A percentile compares a stretch with the other conserved stretches of the same genome.
These are phyloP conservation scores for Sylvilagus bachmani DNA, from an alignment of 2,113 vertebrate species.

Conservation along the genomic window DNA sequence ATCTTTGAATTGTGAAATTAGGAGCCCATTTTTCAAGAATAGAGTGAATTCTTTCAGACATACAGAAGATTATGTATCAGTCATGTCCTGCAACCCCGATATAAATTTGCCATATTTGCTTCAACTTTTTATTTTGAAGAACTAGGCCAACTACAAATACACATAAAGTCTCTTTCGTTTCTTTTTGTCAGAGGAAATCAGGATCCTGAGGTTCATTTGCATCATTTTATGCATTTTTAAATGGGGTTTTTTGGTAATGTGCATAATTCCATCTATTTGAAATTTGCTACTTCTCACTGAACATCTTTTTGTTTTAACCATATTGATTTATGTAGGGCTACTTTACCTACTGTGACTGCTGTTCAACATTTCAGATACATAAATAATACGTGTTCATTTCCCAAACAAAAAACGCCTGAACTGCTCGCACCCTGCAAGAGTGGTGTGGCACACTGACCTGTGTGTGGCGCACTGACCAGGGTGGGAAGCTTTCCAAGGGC, in stretches of 20 bases:
- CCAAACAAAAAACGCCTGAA: background rate
- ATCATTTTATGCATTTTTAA: background rate
- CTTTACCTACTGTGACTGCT: slow-evolving; percentile 30
- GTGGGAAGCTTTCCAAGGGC: background rate
- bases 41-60: slow-evolving; percentile 7
- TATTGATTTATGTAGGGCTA: background rate
- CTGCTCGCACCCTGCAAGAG: background rate
- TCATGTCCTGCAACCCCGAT: background rate
- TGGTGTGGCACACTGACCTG: background rate
- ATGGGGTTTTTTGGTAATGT: background rate
- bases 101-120: slow-evolving; percentile 27
- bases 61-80: background rate
- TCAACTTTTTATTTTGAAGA: slow-evolving; percentile 47
- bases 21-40: background rate
- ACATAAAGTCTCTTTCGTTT: background rate
- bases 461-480: background rate
- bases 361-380: slow-evolving; percentile 24
- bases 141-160: background rate
- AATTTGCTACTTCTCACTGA: background rate
- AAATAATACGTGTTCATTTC: background rate
- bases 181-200: background rate
- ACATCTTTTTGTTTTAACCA: slow-evolving; percentile 45
- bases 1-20: slow-evolving; percentile 52
- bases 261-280: slow-evolving; percentile 19
- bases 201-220: background rate